Base-by-base conservation (phyloP, 2,888 invertebrate species). In the Cenopis cana region DNA sequence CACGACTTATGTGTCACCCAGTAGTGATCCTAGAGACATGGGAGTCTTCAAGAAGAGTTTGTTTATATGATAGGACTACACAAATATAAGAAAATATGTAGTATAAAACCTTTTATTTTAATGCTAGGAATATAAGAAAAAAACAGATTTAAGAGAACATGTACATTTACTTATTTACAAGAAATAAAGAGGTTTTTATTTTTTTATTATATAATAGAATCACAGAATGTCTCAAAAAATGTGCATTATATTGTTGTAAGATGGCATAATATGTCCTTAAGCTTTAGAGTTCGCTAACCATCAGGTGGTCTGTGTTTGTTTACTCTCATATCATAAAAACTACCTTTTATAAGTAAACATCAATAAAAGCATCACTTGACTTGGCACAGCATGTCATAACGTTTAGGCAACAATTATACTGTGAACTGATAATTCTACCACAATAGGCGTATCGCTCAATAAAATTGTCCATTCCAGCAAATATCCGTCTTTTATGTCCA, bases 391-490 rank as follows among this genome's bases (percentile, higher is more conserved):
- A 12, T 59, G 54, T 60, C 46, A 65, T 17, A 64, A 24, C 52
- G 52, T 41, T 64, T 12, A 38, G 17, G 24, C 57, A 59, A 68
- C 68, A 68, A 70, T 65, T 66, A 41, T 57, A 59, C 64, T 69
- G 33, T 52, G 20, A 55, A 24, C 59, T 46, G 59, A 57, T 66
- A 70, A 70, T 66, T 54, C 20, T 9, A 6, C 1, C 41, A 66
- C 54, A 70, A 70, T 70, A 49, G 52, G n/a, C 20, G 50, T 52
- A 20, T 50, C 56, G 70, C 65, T 70, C 60, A 59, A 66, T 66
- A 66, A 59, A 59, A 60, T 69, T 59, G 57, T 46, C 54, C 57
- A 65, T 20, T 60, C 60, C 68, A 65, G 64, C 72, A 38, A 60
- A 72, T 54, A 72, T 72, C 72, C 72, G n/a, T 56, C 36, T 17